Conservation (phyloP, 2,888 invertebrate genomes). For the Desoria tigrina region DNA sequence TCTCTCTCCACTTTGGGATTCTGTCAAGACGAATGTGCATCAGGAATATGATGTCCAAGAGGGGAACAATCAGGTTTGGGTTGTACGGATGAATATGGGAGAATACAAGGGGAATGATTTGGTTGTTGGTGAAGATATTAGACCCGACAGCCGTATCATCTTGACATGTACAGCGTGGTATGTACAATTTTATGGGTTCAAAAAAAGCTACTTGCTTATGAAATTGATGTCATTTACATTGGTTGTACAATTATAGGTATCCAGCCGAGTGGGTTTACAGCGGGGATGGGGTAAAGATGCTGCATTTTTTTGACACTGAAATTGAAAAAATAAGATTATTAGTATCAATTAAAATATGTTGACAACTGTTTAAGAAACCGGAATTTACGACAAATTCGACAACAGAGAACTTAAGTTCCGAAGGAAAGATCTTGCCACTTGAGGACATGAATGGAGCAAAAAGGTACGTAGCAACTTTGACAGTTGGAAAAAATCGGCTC, state of each 20-base stretch:
- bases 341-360: constrained; percentile 5
- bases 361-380: constrained; percentile 31
- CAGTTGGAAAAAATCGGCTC: constrained; percentile 35
- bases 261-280: constrained; percentile 31
- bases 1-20: constrained; percentile 46
- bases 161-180: constrained; percentile 48
- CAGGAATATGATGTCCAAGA: constrained; percentile 42
- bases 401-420: constrained; percentile 36
- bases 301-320: neutral
- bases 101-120: constrained; percentile 42
- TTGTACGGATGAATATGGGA: constrained; percentile 32
- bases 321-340: neutral
- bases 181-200: too few species aligned
- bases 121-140: constrained; percentile 45
- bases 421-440: constrained; percentile 23
- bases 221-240: too few species aligned
- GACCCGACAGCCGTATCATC: constrained; percentile 35
- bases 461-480: constrained; percentile 40
- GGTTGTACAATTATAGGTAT: too few species aligned
- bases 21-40: constrained; percentile 44
- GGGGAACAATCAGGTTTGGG: constrained; percentile 29
- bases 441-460: constrained; percentile 46
- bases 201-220: too few species aligned
- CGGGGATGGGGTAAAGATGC: constrained; percentile 39
- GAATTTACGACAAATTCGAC: constrained; percentile 40